Percentiles rank a stretch among this genome's conserved stretches.
Evolutionary conservation across 2,797 vertebrate species (phyloP).

Genomic region (Botia almorhae): DNA sequence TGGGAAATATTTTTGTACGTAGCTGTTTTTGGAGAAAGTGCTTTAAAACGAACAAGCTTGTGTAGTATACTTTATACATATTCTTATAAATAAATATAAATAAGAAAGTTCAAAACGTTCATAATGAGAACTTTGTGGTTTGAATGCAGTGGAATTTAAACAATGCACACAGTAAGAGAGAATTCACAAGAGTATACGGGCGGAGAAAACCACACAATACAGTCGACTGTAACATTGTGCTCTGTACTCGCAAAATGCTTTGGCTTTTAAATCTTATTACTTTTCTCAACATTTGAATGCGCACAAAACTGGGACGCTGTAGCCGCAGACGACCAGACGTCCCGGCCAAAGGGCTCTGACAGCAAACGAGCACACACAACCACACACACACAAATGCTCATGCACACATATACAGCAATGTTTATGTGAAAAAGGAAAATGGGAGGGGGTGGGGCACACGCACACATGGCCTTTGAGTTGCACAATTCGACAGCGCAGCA

Average conservation of each 20-base stretch:
- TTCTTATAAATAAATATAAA: slow-evolving; percentile 28
- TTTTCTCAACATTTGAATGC: slow-evolving; percentile 44
- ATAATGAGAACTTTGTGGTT: slow-evolving; percentile 31
- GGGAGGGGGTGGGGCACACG: slow-evolving; percentile 53
- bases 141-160: slow-evolving; percentile 30
- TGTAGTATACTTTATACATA: slow-evolving; percentile 39
- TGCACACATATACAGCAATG: slow-evolving; percentile 55
- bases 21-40: slow-evolving; percentile 50
- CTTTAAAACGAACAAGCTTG: slow-evolving; percentile 46
- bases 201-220: slow-evolving; percentile 42
- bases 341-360: slow-evolving; percentile 27
- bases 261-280: slow-evolving; percentile 69
- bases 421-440: slow-evolving; percentile 63
- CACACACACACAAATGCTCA: slow-evolving; percentile 51
- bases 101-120: slow-evolving; percentile 20
- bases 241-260: slow-evolving; percentile 70
- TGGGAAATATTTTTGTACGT: slow-evolving; percentile 39
- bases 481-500: slow-evolving; percentile 40
- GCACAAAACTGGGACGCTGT: slow-evolving; percentile 58
- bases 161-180: slow-evolving; percentile 19
- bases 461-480: slow-evolving; percentile 48
- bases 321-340: slow-evolving; percentile 53
- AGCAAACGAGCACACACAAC: slow-evolving; percentile 46
- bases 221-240: slow-evolving; percentile 71
- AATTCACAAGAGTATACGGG: slow-evolving; percentile 24